These are phyloP conservation scores for Folsomia candida DNA, from an alignment of 2,888 invertebrate species.

Conservation along the genomic window DNA sequence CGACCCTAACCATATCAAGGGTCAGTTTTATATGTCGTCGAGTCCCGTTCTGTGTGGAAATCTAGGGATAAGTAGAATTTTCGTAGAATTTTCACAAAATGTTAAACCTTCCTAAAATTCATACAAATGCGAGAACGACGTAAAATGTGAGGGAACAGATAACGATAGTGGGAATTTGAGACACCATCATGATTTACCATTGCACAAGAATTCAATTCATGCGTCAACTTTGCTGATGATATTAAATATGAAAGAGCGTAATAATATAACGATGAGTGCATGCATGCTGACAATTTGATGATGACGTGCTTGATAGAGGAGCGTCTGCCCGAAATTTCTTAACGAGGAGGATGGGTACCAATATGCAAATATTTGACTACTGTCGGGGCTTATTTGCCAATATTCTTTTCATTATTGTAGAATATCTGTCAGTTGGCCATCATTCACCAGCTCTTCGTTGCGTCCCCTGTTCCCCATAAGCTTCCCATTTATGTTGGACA, in stretches of 20 bases:
- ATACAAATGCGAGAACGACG: too few relatives aligned
- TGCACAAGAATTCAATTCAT: too few relatives aligned
- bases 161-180: too few relatives aligned
- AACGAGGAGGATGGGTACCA: slow-evolving; percentile 3
- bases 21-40: background rate
- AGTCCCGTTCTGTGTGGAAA: too few relatives aligned
- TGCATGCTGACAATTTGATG: background rate
- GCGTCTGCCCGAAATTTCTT: background rate
- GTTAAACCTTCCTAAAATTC: too few relatives aligned
- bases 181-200: too few relatives aligned
- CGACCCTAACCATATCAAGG: background rate
- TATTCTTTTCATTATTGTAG: slow-evolving; percentile 30
- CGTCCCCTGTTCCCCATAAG: slow-evolving; percentile 7
- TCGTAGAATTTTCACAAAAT: too few relatives aligned
- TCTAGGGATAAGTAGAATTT: too few relatives aligned
- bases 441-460: slow-evolving; percentile 6
- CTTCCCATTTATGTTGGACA: background rate
- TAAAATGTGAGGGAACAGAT: too few relatives aligned
- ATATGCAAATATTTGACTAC: slow-evolving; percentile 34
- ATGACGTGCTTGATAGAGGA: background rate
- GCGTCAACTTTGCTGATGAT: too few relatives aligned
- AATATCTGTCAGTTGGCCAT: slow-evolving; percentile 13
- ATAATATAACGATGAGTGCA: too few relatives aligned
- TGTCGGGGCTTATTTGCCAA: slow-evolving; percentile 32
- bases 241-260: too few relatives aligned